These are phyloP conservation scores for Heteronetta atricapilla DNA, from an alignment of 2,113 vertebrate species.

Conservation along the genomic window DNA sequence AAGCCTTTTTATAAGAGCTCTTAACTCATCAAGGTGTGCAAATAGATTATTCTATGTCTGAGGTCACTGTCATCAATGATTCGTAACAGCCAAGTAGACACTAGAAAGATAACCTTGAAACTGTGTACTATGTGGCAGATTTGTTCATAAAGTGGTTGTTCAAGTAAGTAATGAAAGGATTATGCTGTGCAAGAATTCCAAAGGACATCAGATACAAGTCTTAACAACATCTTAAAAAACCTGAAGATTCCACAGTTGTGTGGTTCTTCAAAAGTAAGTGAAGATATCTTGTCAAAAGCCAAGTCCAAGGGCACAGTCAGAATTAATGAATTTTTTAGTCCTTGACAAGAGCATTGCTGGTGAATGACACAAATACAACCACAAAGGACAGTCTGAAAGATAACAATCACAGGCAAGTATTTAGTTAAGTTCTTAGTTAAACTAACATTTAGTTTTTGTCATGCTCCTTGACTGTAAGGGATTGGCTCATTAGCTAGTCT, in stretches of 20 bases:
- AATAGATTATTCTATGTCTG: background rate
- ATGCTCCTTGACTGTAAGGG: fast-evolving
- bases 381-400: background rate
- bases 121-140: background rate
- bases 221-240: background rate
- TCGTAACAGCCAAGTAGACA: background rate
- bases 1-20: background rate
- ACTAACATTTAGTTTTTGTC: background rate
- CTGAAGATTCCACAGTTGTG: background rate
- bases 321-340: background rate
- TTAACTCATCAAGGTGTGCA: background rate
- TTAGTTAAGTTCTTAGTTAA: background rate
- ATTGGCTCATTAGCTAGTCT: background rate
- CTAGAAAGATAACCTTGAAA: background rate
- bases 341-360: background rate
- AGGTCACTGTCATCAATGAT: background rate
- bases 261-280: background rate
- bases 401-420: background rate
- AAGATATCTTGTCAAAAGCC: background rate
- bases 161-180: background rate
- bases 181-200: background rate
- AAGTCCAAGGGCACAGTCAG: background rate
- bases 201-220: background rate
- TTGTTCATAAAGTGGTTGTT: background rate
- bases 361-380: background rate